These are phyloP conservation scores for Ammodramus savannarum DNA, from an alignment of 2,113 vertebrate genomes.

Conservation along the genomic window DNA sequence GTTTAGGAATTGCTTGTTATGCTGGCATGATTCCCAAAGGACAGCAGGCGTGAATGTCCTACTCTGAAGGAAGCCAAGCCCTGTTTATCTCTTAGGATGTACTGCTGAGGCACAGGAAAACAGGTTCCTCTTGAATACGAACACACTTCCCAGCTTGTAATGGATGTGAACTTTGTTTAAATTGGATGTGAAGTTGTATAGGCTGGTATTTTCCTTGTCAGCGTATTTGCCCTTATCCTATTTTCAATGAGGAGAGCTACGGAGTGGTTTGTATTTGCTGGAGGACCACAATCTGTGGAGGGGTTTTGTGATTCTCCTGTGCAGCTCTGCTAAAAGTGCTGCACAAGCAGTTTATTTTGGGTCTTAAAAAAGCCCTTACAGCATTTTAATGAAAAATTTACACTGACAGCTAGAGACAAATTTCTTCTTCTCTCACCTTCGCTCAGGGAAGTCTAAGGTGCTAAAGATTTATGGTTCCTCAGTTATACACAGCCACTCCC, in stretches of 20 bases:
- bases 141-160: background rate
- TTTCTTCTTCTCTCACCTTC: conserved; percentile 29
- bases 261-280: background rate
- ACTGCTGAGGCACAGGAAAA: conserved; percentile 27
- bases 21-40: background rate
- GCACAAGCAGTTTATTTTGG: conserved; percentile 28
- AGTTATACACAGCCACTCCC: background rate
- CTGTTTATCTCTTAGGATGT: background rate
- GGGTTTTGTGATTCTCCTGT: background rate
- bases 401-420: conserved; percentile 29
- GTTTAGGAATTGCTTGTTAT: background rate
- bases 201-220: background rate
- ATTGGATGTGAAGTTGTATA: conserved; percentile 29
- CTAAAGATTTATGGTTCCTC: conserved; percentile 15
- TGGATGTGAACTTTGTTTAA: conserved; percentile 42
- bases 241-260: conserved; percentile 25
- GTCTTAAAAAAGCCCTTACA: conserved; percentile 13
- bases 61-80: background rate
- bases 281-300: background rate
- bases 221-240: conserved; percentile 36
- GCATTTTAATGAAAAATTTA: conserved; percentile 49
- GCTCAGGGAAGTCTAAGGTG: background rate
- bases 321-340: conserved; percentile 29
- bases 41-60: background rate
- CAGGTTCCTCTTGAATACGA: background rate